Evolutionary conservation across 2,888 invertebrate genomes (phyloP).

Genomic region (Copidosoma aretas): DNA sequence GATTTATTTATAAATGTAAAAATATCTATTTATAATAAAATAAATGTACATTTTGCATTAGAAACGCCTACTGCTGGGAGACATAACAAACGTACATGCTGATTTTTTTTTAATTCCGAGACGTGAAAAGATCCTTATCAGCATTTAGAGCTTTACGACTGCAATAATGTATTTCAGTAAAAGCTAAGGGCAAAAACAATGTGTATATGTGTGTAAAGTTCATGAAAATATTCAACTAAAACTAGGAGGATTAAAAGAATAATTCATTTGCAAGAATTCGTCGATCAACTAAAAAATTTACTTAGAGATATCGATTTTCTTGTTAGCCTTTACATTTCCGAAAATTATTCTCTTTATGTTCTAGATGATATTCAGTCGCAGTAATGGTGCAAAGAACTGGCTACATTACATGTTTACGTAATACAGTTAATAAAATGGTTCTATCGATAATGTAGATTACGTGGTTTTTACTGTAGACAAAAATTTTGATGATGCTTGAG

Average conservation of each 20-base stretch:
- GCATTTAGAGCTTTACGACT: neutral
- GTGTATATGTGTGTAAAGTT: neutral
- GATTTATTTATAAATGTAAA: neutral
- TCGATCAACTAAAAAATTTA: neutral
- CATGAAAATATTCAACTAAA: slow-evolving; percentile 8
- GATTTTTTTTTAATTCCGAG: slow-evolving; percentile 8
- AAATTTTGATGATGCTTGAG: neutral
- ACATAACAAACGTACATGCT: neutral
- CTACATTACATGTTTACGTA: neutral
- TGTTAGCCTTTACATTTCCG: neutral
- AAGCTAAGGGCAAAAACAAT: neutral
- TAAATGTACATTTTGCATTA: neutral
- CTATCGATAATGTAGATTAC: neutral
- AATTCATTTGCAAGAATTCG: neutral
- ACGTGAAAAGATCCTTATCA: slow-evolving; percentile 4
- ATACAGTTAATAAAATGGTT: neutral
- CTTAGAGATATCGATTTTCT: neutral
- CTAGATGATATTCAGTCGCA: neutral
- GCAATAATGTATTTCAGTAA: slow-evolving; percentile 2
- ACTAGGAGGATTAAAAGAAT: slow-evolving; percentile 9
- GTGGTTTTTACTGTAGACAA: neutral
- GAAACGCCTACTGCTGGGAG: slow-evolving; percentile 9
- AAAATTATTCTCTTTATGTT: neutral
- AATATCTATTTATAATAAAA: neutral
- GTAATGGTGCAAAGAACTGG: neutral